Base-by-base conservation (phyloP, 1,140 invertebrate species). In the Cyrtorhinus lividipennis region DNA sequence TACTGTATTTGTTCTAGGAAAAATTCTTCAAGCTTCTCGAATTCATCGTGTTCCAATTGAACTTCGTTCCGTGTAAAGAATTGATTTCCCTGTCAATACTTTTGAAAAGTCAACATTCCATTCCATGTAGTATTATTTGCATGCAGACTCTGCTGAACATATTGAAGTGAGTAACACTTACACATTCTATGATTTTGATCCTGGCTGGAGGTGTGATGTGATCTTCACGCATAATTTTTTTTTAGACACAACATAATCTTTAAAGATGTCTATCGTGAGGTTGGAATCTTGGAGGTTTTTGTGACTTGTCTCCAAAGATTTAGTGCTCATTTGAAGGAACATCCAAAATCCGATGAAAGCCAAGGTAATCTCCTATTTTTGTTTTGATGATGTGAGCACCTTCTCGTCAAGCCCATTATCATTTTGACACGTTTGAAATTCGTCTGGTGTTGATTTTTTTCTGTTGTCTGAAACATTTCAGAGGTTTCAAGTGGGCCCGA, bases 21-120 rank as follows among this genome's bases (percentile, higher is more conserved):
- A 98, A 98, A 73, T 92, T 96, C 72, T 96, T 97, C 76, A 89
- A 95, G 73, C 73, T 98, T 24, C 71, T 98, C 24, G 95, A 98
- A 75, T 97, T 95, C 72, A 86, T 98, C 64, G 92, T 98, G 15
- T 95, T 95, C 76, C 90, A 97, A 74, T 76, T 99, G 68, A 96
- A 95, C 74, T 98, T 96, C 80, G 94, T 99, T 66, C 96, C 96
- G 62, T 98, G 93, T 75, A 98, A 98, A 78, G 96, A 98, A 78
- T 81, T 98, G 61, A 97, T 98, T 72, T 94, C 92, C 45, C 79
- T 98, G 30, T 96, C 94, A 65, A 83, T 96, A 69, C 80, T 97
- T 67, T 77, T 97, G 24, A 95, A 95, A 77, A 84, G 85, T 24
- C 79, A 85, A 69, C 81, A 84, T 69, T 87, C 86, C 8, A 80